Percentiles rank a stretch among this genome's conserved stretches.
Evolutionary conservation across 2,113 vertebrate genomes (phyloP).

Genomic region (Puntigrus tetrazona): DNA sequence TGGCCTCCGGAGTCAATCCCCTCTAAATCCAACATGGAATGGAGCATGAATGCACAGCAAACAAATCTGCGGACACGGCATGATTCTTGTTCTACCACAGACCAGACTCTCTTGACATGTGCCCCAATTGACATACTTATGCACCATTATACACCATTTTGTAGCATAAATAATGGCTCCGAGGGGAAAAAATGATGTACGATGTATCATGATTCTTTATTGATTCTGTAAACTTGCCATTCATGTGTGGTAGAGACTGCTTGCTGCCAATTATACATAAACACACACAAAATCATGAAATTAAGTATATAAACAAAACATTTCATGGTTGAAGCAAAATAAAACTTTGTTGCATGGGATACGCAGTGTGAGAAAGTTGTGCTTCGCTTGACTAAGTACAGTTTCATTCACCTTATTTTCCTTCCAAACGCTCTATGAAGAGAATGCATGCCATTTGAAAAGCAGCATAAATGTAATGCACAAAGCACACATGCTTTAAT

Average conservation of each 20-base stretch:
- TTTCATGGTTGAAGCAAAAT: neutral
- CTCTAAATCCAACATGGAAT: neutral
- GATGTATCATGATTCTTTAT: neutral
- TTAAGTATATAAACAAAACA: neutral
- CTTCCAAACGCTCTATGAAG: neutral
- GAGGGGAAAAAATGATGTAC: neutral
- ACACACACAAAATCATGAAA: neutral
- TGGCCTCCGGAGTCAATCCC: neutral
- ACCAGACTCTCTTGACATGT: neutral
- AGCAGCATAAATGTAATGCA: neutral
- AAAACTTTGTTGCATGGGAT: neutral
- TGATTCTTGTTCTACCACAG: neutral
- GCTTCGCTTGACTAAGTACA: neutral
- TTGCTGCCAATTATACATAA: neutral
- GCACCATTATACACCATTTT: neutral
- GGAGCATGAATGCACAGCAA: neutral
- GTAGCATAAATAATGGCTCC: neutral
- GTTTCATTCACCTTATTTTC: neutral
- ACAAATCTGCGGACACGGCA: neutral
- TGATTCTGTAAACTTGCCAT: neutral
- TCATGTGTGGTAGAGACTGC: neutral
- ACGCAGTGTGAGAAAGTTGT: neutral
- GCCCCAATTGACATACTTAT: neutral
- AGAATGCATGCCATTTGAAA: neutral
- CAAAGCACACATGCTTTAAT: neutral